Evolutionary conservation across 1,140 invertebrate species (phyloP), one percentile per base, ranked within the genome.

Genomic region (Drosophila malerkotliana): DNA sequence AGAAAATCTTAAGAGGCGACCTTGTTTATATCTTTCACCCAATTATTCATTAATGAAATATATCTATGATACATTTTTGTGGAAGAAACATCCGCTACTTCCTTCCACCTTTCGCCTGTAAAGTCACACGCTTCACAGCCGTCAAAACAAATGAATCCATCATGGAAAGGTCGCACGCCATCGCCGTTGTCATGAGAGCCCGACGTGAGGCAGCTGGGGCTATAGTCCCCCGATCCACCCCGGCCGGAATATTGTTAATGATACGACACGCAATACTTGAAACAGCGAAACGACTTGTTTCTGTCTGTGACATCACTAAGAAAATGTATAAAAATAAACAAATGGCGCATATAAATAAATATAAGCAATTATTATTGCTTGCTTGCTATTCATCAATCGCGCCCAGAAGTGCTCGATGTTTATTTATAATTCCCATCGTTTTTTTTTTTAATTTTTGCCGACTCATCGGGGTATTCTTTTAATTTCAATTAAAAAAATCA

Each of bases 321-420:
- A 79, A 88, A 88, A 88, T 71, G 75, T 83, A 66, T 83, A 87
- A 77, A 88, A 88, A 87, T 88, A 87, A 77, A 79, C 77, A 79
- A 77, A 72, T 84, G 57, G 51, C 80, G 63, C 71, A 68, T 72
- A 64, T 57, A 72, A 61, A 77, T 54, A 62, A 68, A 55, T 68
- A 52, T 64, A 71, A 34, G 62, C 54, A 78, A 75, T 75, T 59
- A 57, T 71, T 71, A 57, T 74, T 66, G 62, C 32, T 52, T 34
- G 61, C 53, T 49, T 30, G 21, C 54, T 72, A 60, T 64, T 52
- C 80, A 83, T 84, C 72, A 84, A 84, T 72, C 51, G 75, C 54
- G 45, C 58, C 56, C 52, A 56, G 62, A 59, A 59, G 39, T 47
- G 49, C 57, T 69, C 67, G 44, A 15, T 57, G 64, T 69, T 69